These are phyloP conservation scores for Chrosomus eos DNA, from an alignment of 2,797 vertebrate genomes.

Conservation along the genomic window DNA sequence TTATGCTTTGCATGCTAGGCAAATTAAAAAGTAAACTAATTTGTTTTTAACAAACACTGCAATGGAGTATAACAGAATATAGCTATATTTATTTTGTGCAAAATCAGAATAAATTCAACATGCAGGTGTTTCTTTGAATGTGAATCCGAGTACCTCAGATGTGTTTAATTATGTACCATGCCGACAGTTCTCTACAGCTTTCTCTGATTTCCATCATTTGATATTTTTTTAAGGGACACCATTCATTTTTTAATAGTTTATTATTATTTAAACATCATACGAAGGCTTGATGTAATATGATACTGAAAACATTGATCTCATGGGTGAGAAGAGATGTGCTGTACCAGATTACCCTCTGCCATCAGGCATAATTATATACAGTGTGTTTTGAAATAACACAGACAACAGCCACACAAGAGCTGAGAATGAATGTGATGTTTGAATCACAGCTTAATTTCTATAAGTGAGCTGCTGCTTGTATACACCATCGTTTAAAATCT, in stretches of 20 bases:
- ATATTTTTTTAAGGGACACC: not conserved
- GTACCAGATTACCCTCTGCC: slow-evolving; percentile 14
- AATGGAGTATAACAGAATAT: not conserved
- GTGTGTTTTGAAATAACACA: slow-evolving; percentile 17
- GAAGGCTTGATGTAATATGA: not conserved
- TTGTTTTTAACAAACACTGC: not conserved
- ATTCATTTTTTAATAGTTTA: slow-evolving; percentile 11
- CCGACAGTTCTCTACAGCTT: not conserved
- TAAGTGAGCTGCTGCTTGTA: not conserved
- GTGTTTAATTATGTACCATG: slow-evolving; percentile 9
- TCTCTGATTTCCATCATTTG: slow-evolving; percentile 7
- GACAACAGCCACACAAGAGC: not conserved
- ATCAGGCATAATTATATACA: slow-evolving; percentile 17
- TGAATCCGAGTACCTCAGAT: not conserved
- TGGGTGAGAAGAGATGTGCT: slow-evolving; percentile 15
- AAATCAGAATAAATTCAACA: not conserved
- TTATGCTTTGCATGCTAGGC: not conserved
- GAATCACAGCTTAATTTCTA: not conserved
- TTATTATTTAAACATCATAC: slow-evolving; percentile 20
- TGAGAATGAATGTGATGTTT: not conserved
- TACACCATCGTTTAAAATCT: not conserved
- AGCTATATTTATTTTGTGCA: not conserved
- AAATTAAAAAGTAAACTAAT: not conserved
- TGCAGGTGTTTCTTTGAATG: slow-evolving; percentile 5
- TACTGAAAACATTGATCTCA: slow-evolving; percentile 36